A percentile compares a stretch with the other conserved stretches of the same genome.
Evolutionary conservation across 2,113 vertebrate species (phyloP).

Genomic region (Platichthys flesus): DNA sequence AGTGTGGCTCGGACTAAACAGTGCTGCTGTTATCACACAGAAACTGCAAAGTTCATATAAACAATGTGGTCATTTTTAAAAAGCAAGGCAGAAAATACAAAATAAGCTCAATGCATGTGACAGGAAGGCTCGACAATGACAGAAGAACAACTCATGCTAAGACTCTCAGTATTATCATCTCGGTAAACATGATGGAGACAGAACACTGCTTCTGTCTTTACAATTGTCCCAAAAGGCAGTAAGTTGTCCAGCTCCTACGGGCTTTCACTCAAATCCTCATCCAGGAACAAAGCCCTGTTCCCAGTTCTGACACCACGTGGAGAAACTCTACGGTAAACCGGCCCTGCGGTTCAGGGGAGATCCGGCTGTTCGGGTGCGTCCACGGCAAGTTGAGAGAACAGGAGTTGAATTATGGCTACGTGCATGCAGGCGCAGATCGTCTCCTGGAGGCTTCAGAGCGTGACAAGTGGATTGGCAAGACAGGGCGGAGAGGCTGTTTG

Average conservation of each 20-base stretch:
- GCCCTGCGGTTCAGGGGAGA: constrained; percentile 21
- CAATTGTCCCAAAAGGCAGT: constrained; percentile 33
- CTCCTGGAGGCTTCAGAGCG: constrained; percentile 45
- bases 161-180: constrained; percentile 9
- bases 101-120: constrained; percentile 23
- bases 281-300: constrained; percentile 16
- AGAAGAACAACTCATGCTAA: neutral
- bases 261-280: constrained; percentile 13
- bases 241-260: constrained; percentile 33
- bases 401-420: constrained; percentile 42
- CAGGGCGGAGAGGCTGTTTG: constrained; percentile 21
- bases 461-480: constrained; percentile 49
- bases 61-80: neutral
- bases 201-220: constrained; percentile 11
- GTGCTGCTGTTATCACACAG: constrained; percentile 41
- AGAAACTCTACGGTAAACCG: constrained; percentile 15
- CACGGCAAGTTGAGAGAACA: constrained; percentile 42
- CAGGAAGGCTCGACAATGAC: constrained; percentile 30
- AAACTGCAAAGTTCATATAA: constrained; percentile 25
- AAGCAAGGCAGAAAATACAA: constrained; percentile 20
- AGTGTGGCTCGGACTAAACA: constrained; percentile 43
- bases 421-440: constrained; percentile 56
- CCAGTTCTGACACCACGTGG: constrained; percentile 8
- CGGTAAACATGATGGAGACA: constrained; percentile 24
- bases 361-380: constrained; percentile 50